Percentiles rank a stretch among this genome's conserved stretches.
Conservation (phyloP, 2,888 invertebrate species). For the Nemoura dubitans region DNA sequence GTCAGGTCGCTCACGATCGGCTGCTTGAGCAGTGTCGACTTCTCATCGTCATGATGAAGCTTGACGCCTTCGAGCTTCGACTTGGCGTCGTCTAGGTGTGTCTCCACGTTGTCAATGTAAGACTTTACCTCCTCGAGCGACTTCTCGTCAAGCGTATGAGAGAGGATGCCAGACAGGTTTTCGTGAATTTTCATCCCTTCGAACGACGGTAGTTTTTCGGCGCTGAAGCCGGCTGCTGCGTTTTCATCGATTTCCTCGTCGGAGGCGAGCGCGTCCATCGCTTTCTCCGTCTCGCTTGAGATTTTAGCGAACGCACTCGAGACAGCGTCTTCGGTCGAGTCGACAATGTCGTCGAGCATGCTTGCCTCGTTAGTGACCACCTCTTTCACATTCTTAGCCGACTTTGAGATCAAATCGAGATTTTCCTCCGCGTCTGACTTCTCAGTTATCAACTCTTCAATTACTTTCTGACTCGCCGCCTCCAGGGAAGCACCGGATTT, state of each 20-base stretch:
- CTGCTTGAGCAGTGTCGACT: constrained; percentile 32
- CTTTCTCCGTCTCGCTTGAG: constrained; percentile 20
- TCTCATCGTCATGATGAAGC: constrained; percentile 19
- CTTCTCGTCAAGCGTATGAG: constrained; percentile 27
- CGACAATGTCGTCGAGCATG: constrained; percentile 44
- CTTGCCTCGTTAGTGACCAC: constrained; percentile 46
- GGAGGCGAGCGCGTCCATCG: background rate
- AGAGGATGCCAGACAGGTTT: background rate
- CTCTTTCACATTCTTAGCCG: constrained; percentile 47
- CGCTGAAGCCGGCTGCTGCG: background rate
- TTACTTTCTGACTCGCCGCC: constrained; percentile 47
- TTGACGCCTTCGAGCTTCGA: constrained; percentile 21
- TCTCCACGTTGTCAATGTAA: constrained; percentile 30
- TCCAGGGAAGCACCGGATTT: constrained; percentile 43
- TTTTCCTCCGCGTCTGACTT: constrained; percentile 39
- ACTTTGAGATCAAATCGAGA: constrained; percentile 40
- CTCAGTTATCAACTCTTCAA: constrained; percentile 46
- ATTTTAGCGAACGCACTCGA: constrained; percentile 25
- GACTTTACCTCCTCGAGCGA: constrained; percentile 30
- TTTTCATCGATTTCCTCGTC: constrained; percentile 25
- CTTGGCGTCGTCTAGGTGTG: constrained; percentile 33
- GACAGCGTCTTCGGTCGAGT: background rate
- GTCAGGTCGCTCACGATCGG: constrained; percentile 25
- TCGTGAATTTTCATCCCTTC: constrained; percentile 12
- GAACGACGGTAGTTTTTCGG: background rate